A percentile compares a stretch with the other conserved stretches of the same genome.
Evolutionary conservation across 2,888 invertebrate species (phyloP).

Genomic region (Amphipoea lucens): DNA sequence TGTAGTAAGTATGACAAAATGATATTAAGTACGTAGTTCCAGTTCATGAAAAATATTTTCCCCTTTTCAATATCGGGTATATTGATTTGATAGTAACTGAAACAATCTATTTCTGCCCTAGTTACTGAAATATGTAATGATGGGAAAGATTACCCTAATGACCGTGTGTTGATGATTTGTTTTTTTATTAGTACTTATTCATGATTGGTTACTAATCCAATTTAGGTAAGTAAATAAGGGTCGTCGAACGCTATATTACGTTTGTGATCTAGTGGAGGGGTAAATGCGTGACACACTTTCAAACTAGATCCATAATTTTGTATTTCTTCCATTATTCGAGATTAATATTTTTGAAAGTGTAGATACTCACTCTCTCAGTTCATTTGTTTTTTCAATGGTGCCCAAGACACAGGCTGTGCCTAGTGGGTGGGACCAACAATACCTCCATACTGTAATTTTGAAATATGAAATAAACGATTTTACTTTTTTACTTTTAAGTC

Average conservation of each 20-base stretch:
- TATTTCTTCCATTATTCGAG: not conserved
- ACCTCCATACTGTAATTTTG: too few relatives aligned
- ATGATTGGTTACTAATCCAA: not conserved
- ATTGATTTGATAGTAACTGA: not conserved
- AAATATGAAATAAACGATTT: too few relatives aligned
- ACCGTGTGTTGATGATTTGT: not conserved
- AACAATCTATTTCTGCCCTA: not conserved
- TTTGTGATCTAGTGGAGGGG: not conserved
- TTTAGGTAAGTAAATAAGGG: not conserved
- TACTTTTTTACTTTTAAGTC: not conserved
- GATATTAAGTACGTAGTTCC: not conserved
- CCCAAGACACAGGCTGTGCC: too few relatives aligned
- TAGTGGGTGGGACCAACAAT: too few relatives aligned
- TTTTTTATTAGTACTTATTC: not conserved
- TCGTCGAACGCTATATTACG: not conserved
- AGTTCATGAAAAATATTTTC: not conserved
- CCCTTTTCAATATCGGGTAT: not conserved
- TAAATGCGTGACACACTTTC: conserved; percentile 1
- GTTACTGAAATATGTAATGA: not conserved
- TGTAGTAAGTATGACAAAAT: not conserved
- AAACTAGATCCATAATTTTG: not conserved
- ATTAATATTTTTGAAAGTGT: not conserved
- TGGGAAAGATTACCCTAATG: not conserved
- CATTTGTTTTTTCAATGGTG: not conserved
- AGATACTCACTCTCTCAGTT: not conserved